Conservation (phyloP, 2,113 vertebrate genomes). For the Elanoides forficatus region DNA sequence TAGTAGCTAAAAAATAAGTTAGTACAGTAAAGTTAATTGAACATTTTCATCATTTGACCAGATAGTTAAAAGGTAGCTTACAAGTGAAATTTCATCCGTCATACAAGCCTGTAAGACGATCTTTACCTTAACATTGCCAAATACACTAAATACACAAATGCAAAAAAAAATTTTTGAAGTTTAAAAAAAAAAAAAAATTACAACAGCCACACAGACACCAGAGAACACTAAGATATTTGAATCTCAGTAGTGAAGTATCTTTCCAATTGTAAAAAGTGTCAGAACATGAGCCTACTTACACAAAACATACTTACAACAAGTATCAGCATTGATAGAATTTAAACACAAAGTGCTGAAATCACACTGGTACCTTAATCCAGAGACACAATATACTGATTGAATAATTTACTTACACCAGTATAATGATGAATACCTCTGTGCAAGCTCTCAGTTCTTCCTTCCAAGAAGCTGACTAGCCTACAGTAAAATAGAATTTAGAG, state of each 20-base stretch:
- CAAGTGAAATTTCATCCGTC: not conserved
- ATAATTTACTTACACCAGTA: constrained; percentile 81
- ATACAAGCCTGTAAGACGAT: not conserved
- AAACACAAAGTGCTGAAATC: not conserved
- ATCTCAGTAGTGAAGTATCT: not conserved
- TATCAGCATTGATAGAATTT: not conserved
- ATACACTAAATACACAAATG: not conserved
- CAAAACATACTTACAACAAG: not conserved
- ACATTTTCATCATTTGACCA: not conserved
- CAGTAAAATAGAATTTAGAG: not conserved
- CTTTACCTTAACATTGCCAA: not conserved
- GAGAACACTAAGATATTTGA: not conserved
- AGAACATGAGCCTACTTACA: not conserved
- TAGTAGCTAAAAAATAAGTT: constrained; percentile 73
- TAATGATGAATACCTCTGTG: constrained; percentile 92
- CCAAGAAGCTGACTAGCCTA: constrained; percentile 88
- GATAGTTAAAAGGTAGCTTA: not conserved
- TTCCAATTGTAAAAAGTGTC: not conserved
- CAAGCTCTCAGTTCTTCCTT: constrained; percentile 81
- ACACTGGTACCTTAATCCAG: not conserved
- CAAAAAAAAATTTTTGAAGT: not conserved
- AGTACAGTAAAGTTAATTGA: not conserved
- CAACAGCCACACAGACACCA: not conserved
- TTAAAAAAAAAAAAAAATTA: not conserved
- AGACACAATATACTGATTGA: constrained; percentile 29